Base-by-base conservation (phyloP, 2,113 vertebrate genomes). In the Nyctibius bracteatus region DNA sequence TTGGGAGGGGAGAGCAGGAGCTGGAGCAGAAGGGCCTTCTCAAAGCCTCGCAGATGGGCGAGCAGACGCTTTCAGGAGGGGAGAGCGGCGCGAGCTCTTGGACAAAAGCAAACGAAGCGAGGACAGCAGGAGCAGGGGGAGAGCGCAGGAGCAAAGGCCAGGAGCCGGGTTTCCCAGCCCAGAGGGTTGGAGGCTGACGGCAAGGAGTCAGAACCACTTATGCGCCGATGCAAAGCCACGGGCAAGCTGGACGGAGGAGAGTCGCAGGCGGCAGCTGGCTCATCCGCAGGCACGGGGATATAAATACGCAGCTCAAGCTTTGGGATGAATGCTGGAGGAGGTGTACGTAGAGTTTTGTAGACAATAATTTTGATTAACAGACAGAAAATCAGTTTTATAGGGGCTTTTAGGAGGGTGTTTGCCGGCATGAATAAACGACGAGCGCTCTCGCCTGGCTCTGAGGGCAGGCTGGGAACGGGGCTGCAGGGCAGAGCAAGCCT, bases 201-300 rank as follows among this genome's bases (percentile, higher is more conserved):
- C 44, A 14, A 58, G 71, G 47, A 74, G 41, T 22, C 1, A 1
- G 86, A 33, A 57, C 13, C 14, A 2, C 14, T 6, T 4, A 39
- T 5, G 1, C 2, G 10, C 22, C 37, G 10, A 16, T 0, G 8
- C 12, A 19, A 47, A 55, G 30, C 41, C 78, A 12, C 0, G 7
- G 77, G 14, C 25, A 10, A 49, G 63, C 8, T 0, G 12, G 55
- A 19, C 0, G 1, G 12, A 52, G 75, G 59, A 51, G 55, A 9
- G 10, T 23, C 1, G 0, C 25, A 4, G 41, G 44, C 1, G 0
- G 49, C 78, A 35, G 25, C 30, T 7, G 7, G 66, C 58, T 62
- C 49, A 1, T 14, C n/a, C 1, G 0, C 25, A 6, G 80, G 57
- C 5, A 1, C 1, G 0, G 27, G 62, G 51, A 4, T 43, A 21